Evolutionary conservation across 2,888 invertebrate species (phyloP), one percentile per base, ranked within the genome.

Genomic region (Macrosiphum euphorbiae): DNA sequence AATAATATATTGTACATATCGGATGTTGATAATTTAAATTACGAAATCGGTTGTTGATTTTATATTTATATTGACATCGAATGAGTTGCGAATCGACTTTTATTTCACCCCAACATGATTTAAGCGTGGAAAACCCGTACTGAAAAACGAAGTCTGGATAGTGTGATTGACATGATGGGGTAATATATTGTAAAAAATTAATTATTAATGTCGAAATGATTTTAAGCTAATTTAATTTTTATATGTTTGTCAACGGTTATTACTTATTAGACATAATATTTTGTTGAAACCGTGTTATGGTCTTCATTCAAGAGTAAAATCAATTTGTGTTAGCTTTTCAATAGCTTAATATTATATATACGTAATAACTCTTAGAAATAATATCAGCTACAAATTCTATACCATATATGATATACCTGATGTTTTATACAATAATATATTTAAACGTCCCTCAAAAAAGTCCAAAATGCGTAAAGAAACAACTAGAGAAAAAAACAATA

Each of bases 1-100:
- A 91, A 91, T 85, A 85, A 91, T 85, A n/a, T 55, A 85, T 85
- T 41, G 35, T 67, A 78, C 47, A 50, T 35, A 50, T 78, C 13
- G 24, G 24, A 5, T 35, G 55, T 67, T 52, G n/a, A 35, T 52
- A 61, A 52, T 88, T 47, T 86, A 28, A 78, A 35, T 41, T 78
- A 78, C 2, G 3, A 78, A 78, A 78, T 35, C 20, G 67, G 35
- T n/a, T 67, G 16, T 47, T 26, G 5, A 28, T 86, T 47, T 44
- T 47, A 86, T 67, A 67, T 67, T 7, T 35, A 35, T 67, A 35
- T 67, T 67, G n/a, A 16, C 67, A 35, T 67, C 20, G 16, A 67
- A 67, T 35, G 67, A 16, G 7, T 35, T 7, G 35, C 35, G 7
- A 67, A 35, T 67, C 67, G 67, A 67, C 16, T 67, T 35, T 67